These are phyloP conservation scores for Danio jaintianensis DNA, from an alignment of 2,797 vertebrate genomes.

Conservation along the genomic window DNA sequence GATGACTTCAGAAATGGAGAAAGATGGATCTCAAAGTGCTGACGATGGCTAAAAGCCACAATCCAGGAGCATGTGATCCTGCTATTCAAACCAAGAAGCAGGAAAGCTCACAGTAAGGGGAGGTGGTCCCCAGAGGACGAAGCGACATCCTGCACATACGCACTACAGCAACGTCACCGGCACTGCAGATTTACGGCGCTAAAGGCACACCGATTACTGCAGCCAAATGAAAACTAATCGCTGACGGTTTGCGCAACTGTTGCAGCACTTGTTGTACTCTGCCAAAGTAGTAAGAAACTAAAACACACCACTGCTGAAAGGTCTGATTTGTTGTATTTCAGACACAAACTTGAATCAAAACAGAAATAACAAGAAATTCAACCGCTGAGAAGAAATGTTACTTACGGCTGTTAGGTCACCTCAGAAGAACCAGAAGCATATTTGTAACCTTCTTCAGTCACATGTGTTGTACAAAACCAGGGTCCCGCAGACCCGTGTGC, in stretches of 20 bases:
- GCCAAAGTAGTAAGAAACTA: not conserved
- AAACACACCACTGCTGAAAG: not conserved
- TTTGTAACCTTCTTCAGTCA: slow-evolving; percentile 15
- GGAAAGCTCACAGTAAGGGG: slow-evolving; percentile 59
- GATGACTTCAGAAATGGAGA: slow-evolving; percentile 74
- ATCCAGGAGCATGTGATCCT: slow-evolving; percentile 57
- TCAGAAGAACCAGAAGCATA: slow-evolving; percentile 57
- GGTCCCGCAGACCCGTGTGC: slow-evolving; percentile 36
- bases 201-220: not conserved
- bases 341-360: not conserved
- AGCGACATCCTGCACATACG: slow-evolving; percentile 61
- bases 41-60: slow-evolving; percentile 71
- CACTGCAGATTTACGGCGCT: slow-evolving; percentile 54
- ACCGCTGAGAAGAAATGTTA: slow-evolving; percentile 48
- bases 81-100: slow-evolving; percentile 67
- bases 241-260: slow-evolving; percentile 22
- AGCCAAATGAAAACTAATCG: not conserved
- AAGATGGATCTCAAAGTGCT: slow-evolving; percentile 72
- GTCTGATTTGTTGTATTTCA: slow-evolving; percentile 9
- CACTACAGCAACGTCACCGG: not conserved
- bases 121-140: slow-evolving; percentile 63
- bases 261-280: slow-evolving; percentile 23
- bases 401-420: slow-evolving; percentile 71
- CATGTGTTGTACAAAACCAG: slow-evolving; percentile 21
- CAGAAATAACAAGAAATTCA: not conserved